Conservation (phyloP, 1,140 invertebrate genomes). For the Meloidogyne chitwoodi region DNA sequence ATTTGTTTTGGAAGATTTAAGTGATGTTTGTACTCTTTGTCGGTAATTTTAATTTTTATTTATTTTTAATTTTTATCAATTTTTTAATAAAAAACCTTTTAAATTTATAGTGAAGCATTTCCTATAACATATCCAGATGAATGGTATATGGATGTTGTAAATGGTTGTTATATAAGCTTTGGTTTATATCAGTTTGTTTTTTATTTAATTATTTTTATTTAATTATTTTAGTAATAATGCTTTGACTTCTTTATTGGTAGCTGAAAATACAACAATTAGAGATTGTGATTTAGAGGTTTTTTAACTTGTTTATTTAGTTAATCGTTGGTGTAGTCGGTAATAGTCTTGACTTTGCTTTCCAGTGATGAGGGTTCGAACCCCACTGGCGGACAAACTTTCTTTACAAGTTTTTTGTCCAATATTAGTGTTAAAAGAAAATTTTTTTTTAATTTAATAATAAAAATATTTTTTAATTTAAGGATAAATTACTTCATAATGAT, state of each 20-base stretch:
- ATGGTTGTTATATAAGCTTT: conserved; percentile 15
- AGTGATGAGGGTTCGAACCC: too few relatives aligned
- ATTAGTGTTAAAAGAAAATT: too few relatives aligned
- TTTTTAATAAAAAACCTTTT: neutral
- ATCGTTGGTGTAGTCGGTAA: too few relatives aligned
- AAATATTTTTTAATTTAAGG: neutral
- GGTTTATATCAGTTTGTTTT: conserved; percentile 2
- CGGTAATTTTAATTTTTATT: neutral
- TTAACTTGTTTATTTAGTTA: neutral
- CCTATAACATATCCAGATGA: conserved; percentile 6
- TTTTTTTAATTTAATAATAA: neutral
- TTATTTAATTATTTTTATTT: neutral
- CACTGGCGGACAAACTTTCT: too few relatives aligned
- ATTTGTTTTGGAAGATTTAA: conserved; percentile 16
- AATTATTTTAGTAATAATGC: neutral
- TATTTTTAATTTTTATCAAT: too few relatives aligned
- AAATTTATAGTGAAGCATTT: conserved; percentile 12
- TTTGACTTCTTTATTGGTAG: conserved; percentile 12
- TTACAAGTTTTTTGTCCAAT: too few relatives aligned
- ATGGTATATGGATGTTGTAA: conserved; percentile 19
- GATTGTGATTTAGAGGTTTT: conserved; percentile 12
- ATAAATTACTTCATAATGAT: conserved; percentile 1
- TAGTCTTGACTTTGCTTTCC: too few relatives aligned
- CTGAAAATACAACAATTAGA: neutral
- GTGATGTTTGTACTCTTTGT: conserved; percentile 7